Base-by-base conservation (phyloP, 1,140 invertebrate species). In the Trichonephila inaurata region DNA sequence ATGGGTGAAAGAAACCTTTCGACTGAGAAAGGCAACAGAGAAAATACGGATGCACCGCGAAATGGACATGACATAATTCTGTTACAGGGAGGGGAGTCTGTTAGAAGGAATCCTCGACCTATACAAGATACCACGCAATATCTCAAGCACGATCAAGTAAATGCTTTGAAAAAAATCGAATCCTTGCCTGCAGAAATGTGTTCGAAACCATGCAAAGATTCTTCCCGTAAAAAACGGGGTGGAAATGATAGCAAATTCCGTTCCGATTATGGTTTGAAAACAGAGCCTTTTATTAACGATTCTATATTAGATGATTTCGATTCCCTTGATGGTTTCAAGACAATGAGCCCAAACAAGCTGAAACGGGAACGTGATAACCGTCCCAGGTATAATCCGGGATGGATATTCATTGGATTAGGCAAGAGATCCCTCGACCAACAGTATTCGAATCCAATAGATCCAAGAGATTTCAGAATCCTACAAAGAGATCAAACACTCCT, bases 371-470 rank as follows among this genome's bases (percentile, higher is more conserved):
- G 72, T 16, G 72, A 77, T 40, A 92, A 92, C 44, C 82, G 91
- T 2, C 91, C 91, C 61, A 86, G 60, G 60, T 92, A 92, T 44
- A 89, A 89, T 64, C 92, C 92, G 6, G 92, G 92, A 10, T 93
- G 92, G 92, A 82, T 89, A 24, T 93, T 93, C 24, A 93, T 93
- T 28, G 92, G 92, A 8, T 66, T 93, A 61, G 92, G 92, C 0
- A 93, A 93, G 64, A 40, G 92, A 85, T 33, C 44, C 10, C 83
- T 21, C 4, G 10, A 14, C 10, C 10, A 51, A 51, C 7, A 51
- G 51, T 12, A 51, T 51, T 51, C 10, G 19, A 24, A 4, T 18
- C 12, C 12, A 18, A 24, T 33, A 5, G 51, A 77, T 5, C 1
- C 0, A 24, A 69, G 66, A 69, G 24, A 69, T 24, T n/a, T 2